These are phyloP conservation scores for Cotesia vestalis DNA, from an alignment of 1,140 invertebrate genomes.

Conservation along the genomic window DNA sequence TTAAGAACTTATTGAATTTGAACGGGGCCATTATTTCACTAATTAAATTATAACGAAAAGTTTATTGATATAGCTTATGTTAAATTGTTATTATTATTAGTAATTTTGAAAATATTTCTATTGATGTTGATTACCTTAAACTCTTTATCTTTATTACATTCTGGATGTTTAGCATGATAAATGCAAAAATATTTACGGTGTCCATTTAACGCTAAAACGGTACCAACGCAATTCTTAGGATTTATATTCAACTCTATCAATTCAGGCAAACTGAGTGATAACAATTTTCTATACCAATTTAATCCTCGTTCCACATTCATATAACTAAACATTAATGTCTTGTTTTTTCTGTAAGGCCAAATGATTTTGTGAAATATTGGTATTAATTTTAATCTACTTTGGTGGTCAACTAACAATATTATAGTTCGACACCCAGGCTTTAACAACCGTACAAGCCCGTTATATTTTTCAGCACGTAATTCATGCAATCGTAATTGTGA, in stretches of 20 bases:
- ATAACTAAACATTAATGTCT: constrained; percentile 93
- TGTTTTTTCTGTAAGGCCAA: constrained; percentile 92
- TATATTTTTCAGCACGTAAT: constrained; percentile 92
- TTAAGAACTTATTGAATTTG: no score
- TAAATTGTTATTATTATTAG: not conserved
- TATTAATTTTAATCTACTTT: constrained; percentile 85
- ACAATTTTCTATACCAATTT: constrained; percentile 89
- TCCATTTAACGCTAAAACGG: constrained; percentile 94
- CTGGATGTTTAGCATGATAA: constrained; percentile 94
- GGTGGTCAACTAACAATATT: constrained; percentile 87
- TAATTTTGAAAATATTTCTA: not conserved
- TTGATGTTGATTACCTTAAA: constrained; percentile 64
- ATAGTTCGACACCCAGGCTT: constrained; percentile 96
- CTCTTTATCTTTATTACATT: constrained; percentile 65
- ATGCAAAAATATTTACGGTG: constrained; percentile 98
- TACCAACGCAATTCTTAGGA: constrained; percentile 96
- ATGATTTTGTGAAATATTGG: constrained; percentile 92
- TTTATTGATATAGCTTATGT: no score
- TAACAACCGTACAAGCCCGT: constrained; percentile 89
- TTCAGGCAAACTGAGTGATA: constrained; percentile 85
- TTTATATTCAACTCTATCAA: constrained; percentile 88
- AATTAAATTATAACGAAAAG: no score
- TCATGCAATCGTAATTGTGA: constrained; percentile 88
- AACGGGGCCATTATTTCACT: no score
- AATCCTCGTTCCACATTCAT: constrained; percentile 91